Base-by-base conservation (phyloP, 2,888 invertebrate genomes). In the Polyommatus iphigenia region DNA sequence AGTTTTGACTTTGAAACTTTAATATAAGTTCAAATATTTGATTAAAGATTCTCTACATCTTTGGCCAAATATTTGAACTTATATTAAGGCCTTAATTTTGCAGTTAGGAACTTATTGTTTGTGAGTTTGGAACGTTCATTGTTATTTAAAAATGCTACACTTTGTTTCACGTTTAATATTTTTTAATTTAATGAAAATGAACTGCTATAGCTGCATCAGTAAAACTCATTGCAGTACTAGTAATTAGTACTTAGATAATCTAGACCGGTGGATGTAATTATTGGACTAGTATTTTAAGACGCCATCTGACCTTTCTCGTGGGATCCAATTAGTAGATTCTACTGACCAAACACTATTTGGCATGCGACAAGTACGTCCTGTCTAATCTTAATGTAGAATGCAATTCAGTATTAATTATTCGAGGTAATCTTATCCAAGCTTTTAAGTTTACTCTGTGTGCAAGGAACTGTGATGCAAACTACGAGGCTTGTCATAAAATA, bases 271-370 rank as follows among this genome's bases (percentile, higher is more conserved):
- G 24, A 62, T 24, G 62, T 50, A 15, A 73, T 24, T 73, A 73
- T 73, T 50, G 24, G 20, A 46, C 50, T 50, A n/a, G 46, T 46
- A 46, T 73, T 73, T 50, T 5, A 73, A 20, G 20, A 20, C 46
- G 73, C 13, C 73, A 46, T 73, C 41, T 73, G 73, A 73, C 73
- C 41, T 73, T 73, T 73, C 24, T 20, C 50, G 73, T 73, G 50
- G 50, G 73, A 73, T 73, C 73, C 50, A 73, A 73, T 73, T 50
- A 50, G 46, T 46, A 73, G 50, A 73, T 73, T 73, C 73, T 73
- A 73, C 24, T 73, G 73, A 20, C 73, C 73, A 73, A 73, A 50
- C 13, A 46, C 13, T 13, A 24, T 50, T 50, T 73, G 73, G 73
- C 73, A 29, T 73, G 73, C 73, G 50, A 72, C 71, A 41, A 73